A percentile compares a stretch with the other conserved stretches of the same genome.
These are phyloP conservation scores for Drosophila nebulosa DNA, from an alignment of 1,140 invertebrate genomes.

Conservation along the genomic window DNA sequence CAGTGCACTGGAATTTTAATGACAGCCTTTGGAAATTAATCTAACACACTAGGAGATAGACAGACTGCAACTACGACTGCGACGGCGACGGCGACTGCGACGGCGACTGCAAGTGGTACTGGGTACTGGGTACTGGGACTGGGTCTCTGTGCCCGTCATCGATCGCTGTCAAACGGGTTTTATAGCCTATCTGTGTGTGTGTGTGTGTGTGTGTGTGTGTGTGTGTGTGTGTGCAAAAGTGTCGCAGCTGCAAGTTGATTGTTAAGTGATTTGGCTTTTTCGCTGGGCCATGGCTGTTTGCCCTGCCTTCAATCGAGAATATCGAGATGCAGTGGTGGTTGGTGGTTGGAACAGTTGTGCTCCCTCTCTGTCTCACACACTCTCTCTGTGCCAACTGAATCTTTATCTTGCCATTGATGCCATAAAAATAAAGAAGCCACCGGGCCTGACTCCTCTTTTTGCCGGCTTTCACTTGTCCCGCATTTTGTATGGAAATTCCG, in stretches of 20 bases:
- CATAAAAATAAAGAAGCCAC: constrained; percentile 62
- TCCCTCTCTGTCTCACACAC: background rate
- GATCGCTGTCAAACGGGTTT: constrained; percentile 11
- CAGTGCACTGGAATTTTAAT: constrained; percentile 76
- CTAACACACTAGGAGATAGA: constrained; percentile 61
- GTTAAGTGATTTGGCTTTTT: constrained; percentile 61
- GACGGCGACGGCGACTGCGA: constrained; percentile 12
- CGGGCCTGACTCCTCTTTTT: constrained; percentile 28
- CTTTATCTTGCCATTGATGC: constrained; percentile 33
- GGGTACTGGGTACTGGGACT: constrained; percentile 22
- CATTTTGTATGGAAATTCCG: constrained; percentile 68
- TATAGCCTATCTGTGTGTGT: background rate
- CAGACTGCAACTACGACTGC: constrained; percentile 32
- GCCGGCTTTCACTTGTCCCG: constrained; percentile 69
- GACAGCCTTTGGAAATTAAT: constrained; percentile 79
- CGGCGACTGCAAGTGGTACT: background rate
- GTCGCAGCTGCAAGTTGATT: constrained; percentile 70
- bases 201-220: background rate
- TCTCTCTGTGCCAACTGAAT: constrained; percentile 21
- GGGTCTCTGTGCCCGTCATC: constrained; percentile 32
- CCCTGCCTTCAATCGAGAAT: constrained; percentile 42
- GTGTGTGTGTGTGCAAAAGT: constrained; percentile 50
- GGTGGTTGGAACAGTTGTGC: no score
- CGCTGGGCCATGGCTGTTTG: constrained; percentile 42
- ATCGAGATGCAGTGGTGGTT: background rate